Percentiles rank a stretch among this genome's conserved stretches.
These are phyloP conservation scores for Diphyllodes magnificus DNA, from an alignment of 2,113 vertebrate species.

Conservation along the genomic window DNA sequence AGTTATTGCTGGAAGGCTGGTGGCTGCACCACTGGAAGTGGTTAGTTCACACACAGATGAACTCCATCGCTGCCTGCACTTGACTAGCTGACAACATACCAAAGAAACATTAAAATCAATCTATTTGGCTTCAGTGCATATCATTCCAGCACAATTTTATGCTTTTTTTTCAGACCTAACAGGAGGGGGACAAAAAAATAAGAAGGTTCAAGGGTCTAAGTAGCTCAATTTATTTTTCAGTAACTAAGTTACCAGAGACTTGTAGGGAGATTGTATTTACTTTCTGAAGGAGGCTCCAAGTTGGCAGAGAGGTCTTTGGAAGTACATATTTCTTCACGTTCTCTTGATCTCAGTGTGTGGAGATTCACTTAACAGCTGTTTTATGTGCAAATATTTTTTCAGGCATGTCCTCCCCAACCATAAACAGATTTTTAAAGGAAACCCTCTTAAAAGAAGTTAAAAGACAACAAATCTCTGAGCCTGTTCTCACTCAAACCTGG, in stretches of 20 bases:
- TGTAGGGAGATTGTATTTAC: conserved; percentile 73
- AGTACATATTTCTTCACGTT: conserved; percentile 81
- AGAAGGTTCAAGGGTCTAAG: conserved; percentile 71
- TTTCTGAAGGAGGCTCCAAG: conserved; percentile 74
- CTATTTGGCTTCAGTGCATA: neutral
- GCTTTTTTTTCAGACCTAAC: conserved; percentile 14
- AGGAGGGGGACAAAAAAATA: neutral
- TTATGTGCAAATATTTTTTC: conserved; percentile 81
- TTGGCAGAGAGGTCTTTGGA: conserved; percentile 75
- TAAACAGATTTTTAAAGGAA: conserved; percentile 71
- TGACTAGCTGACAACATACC: conserved; percentile 27
- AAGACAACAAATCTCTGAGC: conserved; percentile 35
- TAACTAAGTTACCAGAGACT: conserved; percentile 78
- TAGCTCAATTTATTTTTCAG: conserved; percentile 78
- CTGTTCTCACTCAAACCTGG: neutral
- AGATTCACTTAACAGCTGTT: conserved; percentile 80
- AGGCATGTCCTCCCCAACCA: conserved; percentile 78
- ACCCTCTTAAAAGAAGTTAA: conserved; percentile 55
- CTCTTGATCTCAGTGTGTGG: conserved; percentile 77
- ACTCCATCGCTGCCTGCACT: neutral
- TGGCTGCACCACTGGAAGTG: neutral
- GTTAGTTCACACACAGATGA: neutral
- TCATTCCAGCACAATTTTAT: conserved; percentile 62
- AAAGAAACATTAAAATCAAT: conserved; percentile 40
- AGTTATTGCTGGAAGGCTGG: neutral